Evolutionary conservation across 2,797 vertebrate genomes (phyloP), one percentile per base, ranked within the genome.

Genomic region (Peromyscus aztecus): DNA sequence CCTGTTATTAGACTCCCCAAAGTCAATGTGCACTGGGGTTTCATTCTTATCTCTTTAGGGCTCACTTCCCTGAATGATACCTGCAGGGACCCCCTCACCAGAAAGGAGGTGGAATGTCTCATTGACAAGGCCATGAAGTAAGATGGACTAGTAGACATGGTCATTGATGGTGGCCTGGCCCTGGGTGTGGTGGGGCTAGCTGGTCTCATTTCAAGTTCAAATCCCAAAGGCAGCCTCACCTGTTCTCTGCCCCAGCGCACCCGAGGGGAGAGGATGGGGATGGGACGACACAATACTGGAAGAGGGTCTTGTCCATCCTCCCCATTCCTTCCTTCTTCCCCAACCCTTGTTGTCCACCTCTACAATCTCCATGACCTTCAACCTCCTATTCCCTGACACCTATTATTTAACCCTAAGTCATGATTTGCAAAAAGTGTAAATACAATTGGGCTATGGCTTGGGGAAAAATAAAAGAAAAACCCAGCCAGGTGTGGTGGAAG

Each of bases 71-170:
- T 34, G 63, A 5, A 31, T 65, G 63, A 67, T 14, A 67, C 29
- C 63, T 67, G 13, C 63, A 67, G 13, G 63, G 27, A 57, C 17
- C 55, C 4, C 16, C 55, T 57, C 55, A 57, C 29, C 98, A 98
- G 49, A 99, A 96, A 98, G 94, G 99, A 99, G 61, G 94, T 99
- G 98, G 99, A 99, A 92, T 99, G 98, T 52, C 99, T 99, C 55
- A 99, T 99, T 12, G 98, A 99, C 61, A 99, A 99, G 94, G 99
- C 99, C 83, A 98, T 99, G 96, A 99, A 99, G 98, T 99, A 99
- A 99, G 99, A 99, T 75, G 99, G 99, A 17, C 96, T 99, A 94
- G 99, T 99, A 11, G 99, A 99, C 98, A 99, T 99, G 99, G 99
- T 99, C 29, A 99, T 99, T 2, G 99, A 99, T 0, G 99, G 99